A percentile compares a stretch with the other conserved stretches of the same genome.
Conservation (phyloP, 2,113 vertebrate species). For the Chiloscyllium plagiosum region DNA sequence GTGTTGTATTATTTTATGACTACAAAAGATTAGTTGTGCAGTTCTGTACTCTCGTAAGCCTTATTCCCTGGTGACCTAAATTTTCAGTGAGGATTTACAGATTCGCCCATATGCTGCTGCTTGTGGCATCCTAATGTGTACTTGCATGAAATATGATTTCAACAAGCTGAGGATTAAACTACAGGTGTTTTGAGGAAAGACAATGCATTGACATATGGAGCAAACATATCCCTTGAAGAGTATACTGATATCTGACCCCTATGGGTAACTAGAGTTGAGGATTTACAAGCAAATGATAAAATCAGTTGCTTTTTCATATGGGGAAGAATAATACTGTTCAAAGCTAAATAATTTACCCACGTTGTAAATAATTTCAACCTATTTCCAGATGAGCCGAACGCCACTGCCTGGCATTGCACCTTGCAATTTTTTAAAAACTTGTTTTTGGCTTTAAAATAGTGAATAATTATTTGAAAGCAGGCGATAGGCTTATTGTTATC, state of each 20-base stretch:
- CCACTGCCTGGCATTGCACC: background rate
- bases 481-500: background rate
- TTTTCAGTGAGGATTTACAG: background rate
- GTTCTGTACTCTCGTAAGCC: background rate
- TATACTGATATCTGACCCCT: background rate
- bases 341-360: background rate
- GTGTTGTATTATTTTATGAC: background rate
- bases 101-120: background rate
- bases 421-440: background rate
- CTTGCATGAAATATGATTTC: constrained; percentile 15
- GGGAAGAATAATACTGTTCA: background rate
- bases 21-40: background rate
- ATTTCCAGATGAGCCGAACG: background rate
- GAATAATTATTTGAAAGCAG: background rate
- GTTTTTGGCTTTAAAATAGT: background rate
- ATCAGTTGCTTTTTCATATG: background rate
- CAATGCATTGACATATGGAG: background rate
- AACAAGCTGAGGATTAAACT: background rate
- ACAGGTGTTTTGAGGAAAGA: background rate
- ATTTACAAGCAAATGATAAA: background rate
- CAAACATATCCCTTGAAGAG: background rate
- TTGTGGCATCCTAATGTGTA: background rate
- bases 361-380: background rate
- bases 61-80: background rate
- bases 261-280: background rate